Evolutionary conservation across 1,140 invertebrate genomes (phyloP).

Genomic region (Neodiprion virginianus): DNA sequence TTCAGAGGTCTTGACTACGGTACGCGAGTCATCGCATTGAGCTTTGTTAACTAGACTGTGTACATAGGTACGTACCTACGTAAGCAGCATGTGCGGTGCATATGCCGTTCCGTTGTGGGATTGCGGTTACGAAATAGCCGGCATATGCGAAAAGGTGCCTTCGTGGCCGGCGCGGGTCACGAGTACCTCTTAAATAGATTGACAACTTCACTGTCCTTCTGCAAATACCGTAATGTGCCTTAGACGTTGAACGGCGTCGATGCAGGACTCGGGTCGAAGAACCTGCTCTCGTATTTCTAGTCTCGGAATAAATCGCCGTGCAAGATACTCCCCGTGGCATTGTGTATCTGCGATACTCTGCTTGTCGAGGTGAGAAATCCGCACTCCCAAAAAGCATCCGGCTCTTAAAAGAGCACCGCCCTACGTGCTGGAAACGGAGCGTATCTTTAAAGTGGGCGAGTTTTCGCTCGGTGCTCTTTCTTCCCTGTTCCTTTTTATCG

Average conservation of each 20-base stretch:
- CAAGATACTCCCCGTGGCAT: too few relatives aligned
- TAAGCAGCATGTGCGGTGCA: neutral
- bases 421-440: too few relatives aligned
- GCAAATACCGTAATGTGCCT: neutral
- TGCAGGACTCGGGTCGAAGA: too few relatives aligned
- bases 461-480: neutral
- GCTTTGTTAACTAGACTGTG: neutral
- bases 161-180: neutral
- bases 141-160: neutral
- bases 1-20: neutral
- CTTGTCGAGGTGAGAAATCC: too few relatives aligned
- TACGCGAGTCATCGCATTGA: neutral
- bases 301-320: too few relatives aligned
- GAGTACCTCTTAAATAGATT: conserved; percentile 1
- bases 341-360: too few relatives aligned
- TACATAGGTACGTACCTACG: neutral
- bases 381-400: too few relatives aligned
- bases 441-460: too few relatives aligned
- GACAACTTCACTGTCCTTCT: neutral
- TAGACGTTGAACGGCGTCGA: too few relatives aligned
- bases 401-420: too few relatives aligned
- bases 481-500: neutral
- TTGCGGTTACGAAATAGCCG: neutral
- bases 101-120: neutral
- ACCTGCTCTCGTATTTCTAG: too few relatives aligned